phyloP scores from a whole-genome alignment of 2,113 vertebrate species.

The human (Homo sapiens) region GRCh38 chr5:24070001-24070500 shows the following conservation, averaged over 20 bases:
- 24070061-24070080: not conserved
- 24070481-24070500: no score
- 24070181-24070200: not conserved
- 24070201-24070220: not conserved
- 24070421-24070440: no score
- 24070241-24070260: not conserved
- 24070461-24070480: no score
- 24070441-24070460: no score
- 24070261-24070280: not conserved
- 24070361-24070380: not conserved
- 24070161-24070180: not conserved
- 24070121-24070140: not conserved
- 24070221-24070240: not conserved
- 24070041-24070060: not conserved
- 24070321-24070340: not conserved
- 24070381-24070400: accelerated
- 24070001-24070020: not conserved
- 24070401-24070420: no score
- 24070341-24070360: not conserved
- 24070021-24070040: not conserved
- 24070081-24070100: not conserved
- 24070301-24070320: not conserved
- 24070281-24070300: not conserved
- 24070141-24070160: not conserved
- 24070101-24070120: not conserved